phyloP scores from a whole-genome alignment of 2,888 invertebrate species.

The Antitype chi region DNA sequence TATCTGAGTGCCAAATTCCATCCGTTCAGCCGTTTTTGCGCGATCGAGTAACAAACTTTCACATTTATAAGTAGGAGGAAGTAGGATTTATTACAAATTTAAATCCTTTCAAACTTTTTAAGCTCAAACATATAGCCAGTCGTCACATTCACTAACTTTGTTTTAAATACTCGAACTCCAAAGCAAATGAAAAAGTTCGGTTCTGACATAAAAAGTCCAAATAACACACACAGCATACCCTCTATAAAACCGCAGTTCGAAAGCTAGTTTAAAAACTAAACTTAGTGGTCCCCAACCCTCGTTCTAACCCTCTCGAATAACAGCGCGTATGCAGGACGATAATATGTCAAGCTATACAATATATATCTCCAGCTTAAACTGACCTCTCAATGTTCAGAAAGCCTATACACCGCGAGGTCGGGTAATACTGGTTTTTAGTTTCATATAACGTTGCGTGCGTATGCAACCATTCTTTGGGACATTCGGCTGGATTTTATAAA shows the following conservation, averaged over 20 bases:
- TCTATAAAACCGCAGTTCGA: slow-evolving; percentile 33
- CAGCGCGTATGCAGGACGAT: slow-evolving; percentile 31
- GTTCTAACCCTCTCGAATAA: slow-evolving; percentile 62
- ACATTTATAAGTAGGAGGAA: too few species aligned
- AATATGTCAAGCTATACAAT: neutral
- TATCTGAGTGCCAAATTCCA: too few species aligned
- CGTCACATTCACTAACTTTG: slow-evolving; percentile 18
- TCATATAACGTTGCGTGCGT: neutral
- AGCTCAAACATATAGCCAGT: neutral
- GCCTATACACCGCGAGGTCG: neutral
- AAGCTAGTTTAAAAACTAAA: slow-evolving; percentile 38
- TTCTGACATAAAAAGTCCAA: slow-evolving; percentile 21
- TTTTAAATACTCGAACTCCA: slow-evolving; percentile 4
- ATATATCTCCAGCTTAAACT: neutral
- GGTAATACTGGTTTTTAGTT: neutral
- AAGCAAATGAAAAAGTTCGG: slow-evolving; percentile 14
- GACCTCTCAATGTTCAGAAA: neutral
- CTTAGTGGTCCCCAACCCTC: slow-evolving; percentile 38
- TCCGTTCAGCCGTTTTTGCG: too few species aligned
- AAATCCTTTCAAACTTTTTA: neutral
- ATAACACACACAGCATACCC: slow-evolving; percentile 7
- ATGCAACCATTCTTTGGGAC: slow-evolving; percentile 4
- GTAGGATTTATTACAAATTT: neutral
- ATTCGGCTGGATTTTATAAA: slow-evolving; percentile 37
- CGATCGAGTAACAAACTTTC: too few species aligned